Evolutionary conservation across 2,113 vertebrate species (phyloP).

Genomic region (Prochilodus magdalenae): DNA sequence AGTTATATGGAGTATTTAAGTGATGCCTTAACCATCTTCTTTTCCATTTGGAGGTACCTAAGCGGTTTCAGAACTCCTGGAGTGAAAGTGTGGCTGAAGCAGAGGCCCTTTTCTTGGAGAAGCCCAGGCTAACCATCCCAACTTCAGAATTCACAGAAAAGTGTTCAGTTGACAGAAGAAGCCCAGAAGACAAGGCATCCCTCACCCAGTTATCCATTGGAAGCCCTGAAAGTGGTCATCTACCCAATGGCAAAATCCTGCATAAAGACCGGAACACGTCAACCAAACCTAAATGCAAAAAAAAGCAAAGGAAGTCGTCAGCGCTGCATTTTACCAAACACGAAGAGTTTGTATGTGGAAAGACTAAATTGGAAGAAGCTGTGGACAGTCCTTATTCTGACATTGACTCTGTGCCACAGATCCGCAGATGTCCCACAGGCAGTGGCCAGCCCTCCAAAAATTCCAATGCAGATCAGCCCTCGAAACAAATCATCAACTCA

Average conservation of each 20-base stretch:
- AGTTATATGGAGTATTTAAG: background rate
- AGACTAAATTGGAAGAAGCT: slow-evolving; percentile 44
- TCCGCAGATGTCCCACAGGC: slow-evolving; percentile 75
- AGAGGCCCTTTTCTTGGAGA: slow-evolving; percentile 83
- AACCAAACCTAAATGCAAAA: slow-evolving; percentile 67
- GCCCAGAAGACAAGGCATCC: slow-evolving; percentile 49
- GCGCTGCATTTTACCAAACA: slow-evolving; percentile 54
- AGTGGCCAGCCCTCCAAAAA: slow-evolving; percentile 65
- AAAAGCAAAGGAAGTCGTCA: slow-evolving; percentile 63
- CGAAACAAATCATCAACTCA: slow-evolving; percentile 42
- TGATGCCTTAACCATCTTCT: slow-evolving; percentile 8
- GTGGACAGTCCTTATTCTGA: slow-evolving; percentile 76
- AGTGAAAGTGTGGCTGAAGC: slow-evolving; percentile 88
- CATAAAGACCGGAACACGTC: slow-evolving; percentile 66
- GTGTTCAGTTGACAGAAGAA: slow-evolving; percentile 26
- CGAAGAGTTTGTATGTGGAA: slow-evolving; percentile 53
- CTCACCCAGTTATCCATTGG: slow-evolving; percentile 16
- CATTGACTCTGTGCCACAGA: slow-evolving; percentile 78
- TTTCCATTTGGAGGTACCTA: slow-evolving; percentile 81
- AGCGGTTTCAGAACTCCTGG: slow-evolving; percentile 90
- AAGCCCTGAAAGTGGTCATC: slow-evolving; percentile 46
- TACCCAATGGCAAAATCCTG: slow-evolving; percentile 63
- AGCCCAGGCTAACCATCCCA: slow-evolving; percentile 69
- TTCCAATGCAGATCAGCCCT: background rate
- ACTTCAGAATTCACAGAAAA: slow-evolving; percentile 53